Evolutionary conservation across 2,888 invertebrate genomes (phyloP).

Genomic region (Cheilosia soror): DNA sequence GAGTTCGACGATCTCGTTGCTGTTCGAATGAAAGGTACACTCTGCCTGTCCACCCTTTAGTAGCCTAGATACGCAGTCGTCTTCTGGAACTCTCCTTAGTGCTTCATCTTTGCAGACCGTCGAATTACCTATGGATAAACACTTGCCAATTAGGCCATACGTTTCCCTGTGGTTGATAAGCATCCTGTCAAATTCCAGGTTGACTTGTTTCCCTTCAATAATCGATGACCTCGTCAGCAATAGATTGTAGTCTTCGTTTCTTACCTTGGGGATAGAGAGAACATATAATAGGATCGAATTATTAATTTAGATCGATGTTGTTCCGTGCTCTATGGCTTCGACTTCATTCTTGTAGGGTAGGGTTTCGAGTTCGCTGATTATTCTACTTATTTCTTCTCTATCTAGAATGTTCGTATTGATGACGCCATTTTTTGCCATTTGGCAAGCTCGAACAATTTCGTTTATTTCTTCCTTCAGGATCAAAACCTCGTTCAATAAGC

Average conservation of each 20-base stretch:
- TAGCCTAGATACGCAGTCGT: conserved; percentile 4
- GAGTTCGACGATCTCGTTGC: background rate
- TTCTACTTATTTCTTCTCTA: conserved; percentile 58
- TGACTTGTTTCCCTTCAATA: background rate
- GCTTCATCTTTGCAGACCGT: conserved; percentile 18
- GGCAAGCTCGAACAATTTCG: conserved; percentile 46
- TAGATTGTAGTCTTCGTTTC: background rate
- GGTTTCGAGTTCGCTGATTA: conserved; percentile 63
- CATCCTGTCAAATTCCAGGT: conserved; percentile 3
- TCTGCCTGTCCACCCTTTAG: conserved; percentile 16
- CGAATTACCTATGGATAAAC: background rate
- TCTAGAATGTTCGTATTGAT: conserved; percentile 59
- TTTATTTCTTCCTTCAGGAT: conserved; percentile 56
- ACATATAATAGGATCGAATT: conserved; percentile 48
- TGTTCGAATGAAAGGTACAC: conserved; percentile 9
- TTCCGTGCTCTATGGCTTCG: conserved; percentile 59
- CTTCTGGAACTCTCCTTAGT: conserved; percentile 6
- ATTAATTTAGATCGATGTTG: conserved; percentile 60
- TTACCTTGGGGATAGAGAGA: conserved; percentile 54
- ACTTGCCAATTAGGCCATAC: background rate
- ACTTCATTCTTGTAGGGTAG: conserved; percentile 68
- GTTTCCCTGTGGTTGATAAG: background rate
- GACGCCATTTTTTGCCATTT: conserved; percentile 50
- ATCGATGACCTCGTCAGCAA: background rate
- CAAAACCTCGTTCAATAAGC: conserved; percentile 30